Evolutionary conservation across 2,797 vertebrate species (phyloP), one percentile per base, ranked within the genome.

Genomic region (Alcedo atthis): DNA sequence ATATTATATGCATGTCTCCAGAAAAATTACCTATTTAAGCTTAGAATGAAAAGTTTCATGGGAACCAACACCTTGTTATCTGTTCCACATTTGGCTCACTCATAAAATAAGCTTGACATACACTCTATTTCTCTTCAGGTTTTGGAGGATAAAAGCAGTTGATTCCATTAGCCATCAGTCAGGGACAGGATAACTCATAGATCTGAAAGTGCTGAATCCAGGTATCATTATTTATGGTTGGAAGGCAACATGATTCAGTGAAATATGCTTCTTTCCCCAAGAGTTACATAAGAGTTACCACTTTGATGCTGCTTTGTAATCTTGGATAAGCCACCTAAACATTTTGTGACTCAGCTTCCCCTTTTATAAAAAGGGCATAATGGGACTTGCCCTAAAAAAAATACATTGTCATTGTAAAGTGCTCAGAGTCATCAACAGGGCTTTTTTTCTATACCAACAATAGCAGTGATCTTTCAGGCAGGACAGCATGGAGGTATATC

Each of bases 151-250:
- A 80, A 91, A 96, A 89, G 43, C n/a, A 48, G 25, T 78, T 87
- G 62, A 67, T 94, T 89, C 76, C n/a, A 49, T 83, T 92, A 85
- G 58, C 89, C 75, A 85, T 85, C 81, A 82, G 58, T 89, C 86
- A 69, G 78, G 46, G 37, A 80, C 73, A 64, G 59, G 87, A 57
- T 14, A 91, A 64, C 66, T 94, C 35, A 28, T 62, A 82, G 64
- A 74, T 55, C 55, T 81, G 58, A 69, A 93, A 73, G 58, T 83
- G 69, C 79, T 53, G 69, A 87, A 73, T 81, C 43, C 30, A 55
- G 48, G 35, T 62, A 32, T 71, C 5, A 0, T 78, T 82, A 71
- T 83, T 92, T 89, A 63, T 79, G 48, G 32, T 67, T 81, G 51
- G 51, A 59, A 81, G 7, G 43, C 62, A 74, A 68, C 61, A 63